Evolutionary conservation across 2,888 invertebrate species (phyloP).

Genomic region (Coleophora deauratella): DNA sequence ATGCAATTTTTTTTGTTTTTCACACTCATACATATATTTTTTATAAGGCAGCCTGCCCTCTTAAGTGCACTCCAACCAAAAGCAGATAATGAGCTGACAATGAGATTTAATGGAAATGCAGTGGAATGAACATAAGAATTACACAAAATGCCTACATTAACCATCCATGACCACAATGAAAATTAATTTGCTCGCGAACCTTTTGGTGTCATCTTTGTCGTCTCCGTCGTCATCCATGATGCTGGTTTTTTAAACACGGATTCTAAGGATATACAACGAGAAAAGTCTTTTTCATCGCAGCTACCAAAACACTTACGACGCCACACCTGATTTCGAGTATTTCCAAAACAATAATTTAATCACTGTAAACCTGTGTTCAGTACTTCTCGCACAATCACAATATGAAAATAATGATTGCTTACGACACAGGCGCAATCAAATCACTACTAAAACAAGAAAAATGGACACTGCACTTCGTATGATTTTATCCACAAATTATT

Average conservation of each 20-base stretch:
- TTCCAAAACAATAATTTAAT: background rate
- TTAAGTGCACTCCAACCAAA: background rate
- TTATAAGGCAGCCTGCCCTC: too few species aligned
- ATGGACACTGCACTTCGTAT: too few species aligned
- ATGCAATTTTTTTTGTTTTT: too few species aligned
- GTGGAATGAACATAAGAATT: background rate
- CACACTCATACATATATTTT: too few species aligned
- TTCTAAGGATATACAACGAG: background rate
- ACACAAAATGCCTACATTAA: background rate
- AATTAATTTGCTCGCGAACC: slow-evolving; percentile 63
- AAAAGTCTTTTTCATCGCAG: background rate
- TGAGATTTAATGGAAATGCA: background rate
- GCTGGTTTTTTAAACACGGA: slow-evolving; percentile 1
- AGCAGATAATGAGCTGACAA: background rate
- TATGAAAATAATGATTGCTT: background rate
- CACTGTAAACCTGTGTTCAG: background rate
- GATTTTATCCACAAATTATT: too few species aligned
- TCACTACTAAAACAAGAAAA: too few species aligned
- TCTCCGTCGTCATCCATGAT: slow-evolving; percentile 87
- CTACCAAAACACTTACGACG: background rate
- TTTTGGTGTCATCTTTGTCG: slow-evolving; percentile 88
- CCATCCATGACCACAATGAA: background rate
- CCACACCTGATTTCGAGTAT: too few species aligned
- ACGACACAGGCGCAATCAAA: background rate
- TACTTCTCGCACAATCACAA: background rate